Conservation (phyloP, 2,113 vertebrate genomes). For the Rhinolophus ferrumequinum region DNA sequence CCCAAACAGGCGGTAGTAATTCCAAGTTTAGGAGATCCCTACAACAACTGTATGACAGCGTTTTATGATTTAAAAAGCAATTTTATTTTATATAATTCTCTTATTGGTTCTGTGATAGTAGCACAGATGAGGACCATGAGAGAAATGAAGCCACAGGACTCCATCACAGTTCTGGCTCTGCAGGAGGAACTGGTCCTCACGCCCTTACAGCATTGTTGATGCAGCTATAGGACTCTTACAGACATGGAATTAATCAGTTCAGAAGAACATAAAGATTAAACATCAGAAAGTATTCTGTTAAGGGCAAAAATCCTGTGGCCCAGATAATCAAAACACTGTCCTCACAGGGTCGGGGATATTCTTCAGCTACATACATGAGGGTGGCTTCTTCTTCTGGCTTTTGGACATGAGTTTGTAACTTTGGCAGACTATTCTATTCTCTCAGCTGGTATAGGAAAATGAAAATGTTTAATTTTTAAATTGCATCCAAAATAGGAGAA, state of each 20-base stretch:
- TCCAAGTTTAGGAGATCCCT: not conserved
- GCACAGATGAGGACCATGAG: not conserved
- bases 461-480: conserved; percentile 19
- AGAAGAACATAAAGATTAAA: not conserved
- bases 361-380: not conserved
- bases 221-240: not conserved
- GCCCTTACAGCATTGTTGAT: not conserved
- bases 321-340: not conserved
- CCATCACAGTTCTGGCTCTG: not conserved
- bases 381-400: not conserved
- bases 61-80: not conserved
- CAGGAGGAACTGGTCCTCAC: accelerated
- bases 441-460: not conserved
- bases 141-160: not conserved
- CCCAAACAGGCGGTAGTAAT: not conserved
- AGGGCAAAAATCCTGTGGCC: not conserved
- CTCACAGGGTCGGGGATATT: not conserved
- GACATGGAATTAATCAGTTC: not conserved
- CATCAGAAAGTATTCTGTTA: not conserved
- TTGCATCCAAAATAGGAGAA: not conserved
- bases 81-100: not conserved
- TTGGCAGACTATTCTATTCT: not conserved
- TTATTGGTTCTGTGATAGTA: not conserved
- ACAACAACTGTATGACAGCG: not conserved
- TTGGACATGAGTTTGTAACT: not conserved